These are phyloP conservation scores for Ichneumoninae sp. DNA, from an alignment of 2,888 invertebrate species.

Conservation along the genomic window DNA sequence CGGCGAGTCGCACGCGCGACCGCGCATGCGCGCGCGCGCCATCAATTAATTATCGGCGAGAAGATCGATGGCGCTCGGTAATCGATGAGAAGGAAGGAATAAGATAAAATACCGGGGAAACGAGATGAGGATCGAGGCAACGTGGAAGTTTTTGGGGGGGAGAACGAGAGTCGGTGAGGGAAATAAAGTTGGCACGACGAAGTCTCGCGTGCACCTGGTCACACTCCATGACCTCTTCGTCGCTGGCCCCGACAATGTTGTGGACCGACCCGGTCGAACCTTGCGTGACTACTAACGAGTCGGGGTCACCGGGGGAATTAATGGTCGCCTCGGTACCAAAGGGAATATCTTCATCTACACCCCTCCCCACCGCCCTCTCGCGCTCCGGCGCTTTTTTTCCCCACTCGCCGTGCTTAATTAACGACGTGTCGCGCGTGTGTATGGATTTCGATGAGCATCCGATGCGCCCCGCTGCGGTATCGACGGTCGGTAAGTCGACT, in stretches of 20 bases:
- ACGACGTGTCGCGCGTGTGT: conserved; percentile 2
- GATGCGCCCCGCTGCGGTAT: background rate
- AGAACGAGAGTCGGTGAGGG: conserved; percentile 85
- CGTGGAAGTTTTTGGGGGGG: conserved; percentile 74
- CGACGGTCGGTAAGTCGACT: background rate
- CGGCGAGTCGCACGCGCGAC: background rate
- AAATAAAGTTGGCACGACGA: conserved; percentile 32
- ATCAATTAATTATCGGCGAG: conserved; percentile 50
- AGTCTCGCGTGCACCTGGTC: conserved; percentile 59
- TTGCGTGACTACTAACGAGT: conserved; percentile 66
- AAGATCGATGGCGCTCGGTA: conserved; percentile 47
- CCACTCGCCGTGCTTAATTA: conserved; percentile 25
- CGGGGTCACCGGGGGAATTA: conserved; percentile 57
- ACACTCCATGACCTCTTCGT: conserved; percentile 54
- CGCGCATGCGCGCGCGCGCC: background rate
- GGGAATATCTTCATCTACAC: conserved; percentile 43
- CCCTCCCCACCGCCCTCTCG: background rate
- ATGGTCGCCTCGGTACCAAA: conserved; percentile 59
- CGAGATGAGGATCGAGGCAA: background rate
- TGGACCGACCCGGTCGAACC: conserved; percentile 50
- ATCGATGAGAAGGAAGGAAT: conserved; percentile 22
- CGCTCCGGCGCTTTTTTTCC: background rate
- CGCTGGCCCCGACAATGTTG: conserved; percentile 51
- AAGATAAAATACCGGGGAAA: background rate
- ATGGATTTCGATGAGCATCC: conserved; percentile 13